Conservation (phyloP, 2,797 vertebrate genomes). For the Margarornis squamiger region DNA sequence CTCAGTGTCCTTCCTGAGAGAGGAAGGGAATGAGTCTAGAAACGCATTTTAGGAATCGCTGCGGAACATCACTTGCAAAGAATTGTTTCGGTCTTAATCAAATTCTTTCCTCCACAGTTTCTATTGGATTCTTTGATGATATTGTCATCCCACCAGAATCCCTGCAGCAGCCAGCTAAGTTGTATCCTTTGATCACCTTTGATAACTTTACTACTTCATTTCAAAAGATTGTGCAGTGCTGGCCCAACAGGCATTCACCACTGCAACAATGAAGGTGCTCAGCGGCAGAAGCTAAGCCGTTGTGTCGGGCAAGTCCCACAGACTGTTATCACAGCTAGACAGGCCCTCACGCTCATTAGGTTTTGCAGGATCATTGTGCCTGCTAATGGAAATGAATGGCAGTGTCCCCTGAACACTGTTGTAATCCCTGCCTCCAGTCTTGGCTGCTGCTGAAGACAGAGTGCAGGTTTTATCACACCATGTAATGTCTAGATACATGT, state of each 20-base stretch:
- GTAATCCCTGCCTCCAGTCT: slow-evolving; percentile 34
- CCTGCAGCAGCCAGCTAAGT: slow-evolving; percentile 93
- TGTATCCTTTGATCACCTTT: slow-evolving; percentile 87
- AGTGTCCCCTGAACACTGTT: neutral
- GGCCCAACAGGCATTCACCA: slow-evolving; percentile 29
- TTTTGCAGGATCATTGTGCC: slow-evolving; percentile 34
- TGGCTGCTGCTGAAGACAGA: neutral
- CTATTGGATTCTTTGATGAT: slow-evolving; percentile 95
- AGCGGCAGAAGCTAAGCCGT: neutral
- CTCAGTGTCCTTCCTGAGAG: neutral
- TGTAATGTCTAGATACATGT: neutral
- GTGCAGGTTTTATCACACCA: neutral
- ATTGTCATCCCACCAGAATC: slow-evolving; percentile 96
- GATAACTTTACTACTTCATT: slow-evolving; percentile 44
- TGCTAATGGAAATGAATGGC: neutral
- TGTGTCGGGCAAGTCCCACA: neutral
- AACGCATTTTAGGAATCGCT: neutral
- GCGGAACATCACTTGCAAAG: neutral
- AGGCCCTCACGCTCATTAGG: neutral
- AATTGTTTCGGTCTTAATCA: neutral
- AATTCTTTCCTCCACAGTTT: slow-evolving; percentile 80
- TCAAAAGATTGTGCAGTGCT: slow-evolving; percentile 56
- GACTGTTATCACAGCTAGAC: slow-evolving; percentile 43
- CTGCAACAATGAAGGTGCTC: slow-evolving; percentile 42
- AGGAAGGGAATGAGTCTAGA: neutral